Conservation (phyloP, 2,113 vertebrate genomes). For the Spheniscus mendiculus region DNA sequence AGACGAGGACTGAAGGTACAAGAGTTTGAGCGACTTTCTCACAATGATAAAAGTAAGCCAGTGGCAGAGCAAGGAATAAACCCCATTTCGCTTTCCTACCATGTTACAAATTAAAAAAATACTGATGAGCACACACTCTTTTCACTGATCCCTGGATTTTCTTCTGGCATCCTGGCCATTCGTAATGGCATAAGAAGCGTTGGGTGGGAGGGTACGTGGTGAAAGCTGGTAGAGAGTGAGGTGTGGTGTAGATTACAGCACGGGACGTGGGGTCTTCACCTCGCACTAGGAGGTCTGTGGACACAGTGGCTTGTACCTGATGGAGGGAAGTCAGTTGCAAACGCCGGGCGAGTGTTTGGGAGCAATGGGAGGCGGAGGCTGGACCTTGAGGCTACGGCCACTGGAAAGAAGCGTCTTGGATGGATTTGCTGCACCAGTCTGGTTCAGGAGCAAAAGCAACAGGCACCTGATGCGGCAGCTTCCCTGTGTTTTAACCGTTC, state of each 20-base stretch:
- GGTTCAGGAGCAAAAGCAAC: neutral
- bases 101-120: neutral
- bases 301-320: neutral
- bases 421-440: neutral
- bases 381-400: neutral
- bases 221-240: neutral
- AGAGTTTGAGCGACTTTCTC: neutral
- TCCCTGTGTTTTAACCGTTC: neutral
- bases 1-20: rapidly evolving
- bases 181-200: rapidly evolving
- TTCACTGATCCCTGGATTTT: neutral
- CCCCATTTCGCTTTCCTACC: rapidly evolving
- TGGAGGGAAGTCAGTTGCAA: neutral
- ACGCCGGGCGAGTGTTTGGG: rapidly evolving
- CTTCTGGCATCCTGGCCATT: neutral
- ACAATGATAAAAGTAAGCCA: neutral
- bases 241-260: rapidly evolving
- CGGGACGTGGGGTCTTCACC: rapidly evolving
- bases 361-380: neutral
- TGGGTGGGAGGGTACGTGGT: rapidly evolving
- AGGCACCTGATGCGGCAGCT: neutral
- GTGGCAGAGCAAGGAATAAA: neutral
- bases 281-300: neutral
- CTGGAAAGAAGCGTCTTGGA: neutral
- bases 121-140: rapidly evolving